These are phyloP conservation scores for Lithobates pipiens DNA, from an alignment of 2,797 vertebrate species.

Conservation along the genomic window DNA sequence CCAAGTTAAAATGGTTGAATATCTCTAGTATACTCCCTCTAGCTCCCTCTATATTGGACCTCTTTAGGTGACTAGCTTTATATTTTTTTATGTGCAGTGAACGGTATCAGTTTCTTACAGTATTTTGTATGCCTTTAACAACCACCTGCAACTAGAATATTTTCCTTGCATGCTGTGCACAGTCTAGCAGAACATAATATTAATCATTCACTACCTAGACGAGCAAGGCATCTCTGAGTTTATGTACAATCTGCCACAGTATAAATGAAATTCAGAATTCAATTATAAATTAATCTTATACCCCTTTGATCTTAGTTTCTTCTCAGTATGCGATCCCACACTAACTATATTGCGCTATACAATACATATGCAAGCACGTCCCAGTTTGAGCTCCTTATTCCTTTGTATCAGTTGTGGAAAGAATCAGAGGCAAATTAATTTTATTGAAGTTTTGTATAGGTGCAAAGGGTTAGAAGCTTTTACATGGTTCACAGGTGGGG, in stretches of 20 bases:
- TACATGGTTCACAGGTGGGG: constrained; percentile 41
- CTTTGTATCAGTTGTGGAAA: constrained; percentile 16
- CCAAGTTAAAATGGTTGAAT: too few species aligned
- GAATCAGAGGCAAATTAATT: constrained; percentile 41
- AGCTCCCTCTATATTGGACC: too few species aligned
- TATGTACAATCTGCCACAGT: constrained; percentile 25
- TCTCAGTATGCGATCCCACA: constrained; percentile 39
- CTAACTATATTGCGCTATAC: constrained; percentile 28
- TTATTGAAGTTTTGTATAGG: constrained; percentile 25
- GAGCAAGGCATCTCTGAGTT: neutral
- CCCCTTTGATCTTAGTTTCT: constrained; percentile 46
- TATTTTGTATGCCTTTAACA: neutral
- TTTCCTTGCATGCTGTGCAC: neutral
- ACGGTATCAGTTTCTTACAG: too few species aligned
- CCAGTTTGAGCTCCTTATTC: constrained; percentile 28
- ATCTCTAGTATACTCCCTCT: too few species aligned
- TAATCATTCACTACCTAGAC: neutral
- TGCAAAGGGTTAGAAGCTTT: constrained; percentile 20
- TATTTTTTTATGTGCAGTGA: neutral
- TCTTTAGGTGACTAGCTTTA: neutral
- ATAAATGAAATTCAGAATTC: constrained; percentile 42
- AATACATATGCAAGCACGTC: constrained; percentile 39
- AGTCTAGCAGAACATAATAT: constrained; percentile 9
- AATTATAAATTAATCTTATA: constrained; percentile 28
- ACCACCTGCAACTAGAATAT: neutral